Evolutionary conservation across 2,113 vertebrate species (phyloP).

Genomic region (Marcusenius ussheri): DNA sequence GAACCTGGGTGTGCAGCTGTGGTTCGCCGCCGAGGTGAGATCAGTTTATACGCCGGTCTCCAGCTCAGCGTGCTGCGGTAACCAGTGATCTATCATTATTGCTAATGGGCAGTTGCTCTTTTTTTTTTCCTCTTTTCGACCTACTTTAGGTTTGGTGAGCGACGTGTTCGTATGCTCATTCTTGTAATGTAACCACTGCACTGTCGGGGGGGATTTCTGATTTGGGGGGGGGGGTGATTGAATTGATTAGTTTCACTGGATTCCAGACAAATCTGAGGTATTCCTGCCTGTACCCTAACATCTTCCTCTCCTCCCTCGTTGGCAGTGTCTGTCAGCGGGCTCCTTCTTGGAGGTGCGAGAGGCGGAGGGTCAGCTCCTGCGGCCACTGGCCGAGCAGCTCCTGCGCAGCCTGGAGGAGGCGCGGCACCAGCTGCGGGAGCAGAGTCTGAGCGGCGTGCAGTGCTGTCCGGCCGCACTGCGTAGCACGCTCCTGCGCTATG

Average conservation of each 20-base stretch:
- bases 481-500: constrained; percentile 50
- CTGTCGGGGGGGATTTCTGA: neutral
- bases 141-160: neutral
- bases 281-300: neutral
- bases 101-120: neutral
- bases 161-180: neutral
- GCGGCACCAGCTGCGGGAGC: constrained; percentile 51
- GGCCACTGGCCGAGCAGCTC: constrained; percentile 54
- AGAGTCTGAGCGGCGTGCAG: constrained; percentile 53
- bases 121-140: no score
- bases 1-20: constrained; percentile 55
- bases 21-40: constrained; percentile 62
- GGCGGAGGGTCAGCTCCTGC: constrained; percentile 41
- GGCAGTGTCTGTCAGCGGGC: constrained; percentile 57
- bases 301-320: neutral
- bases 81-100: neutral
- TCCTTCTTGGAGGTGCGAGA: constrained; percentile 59
- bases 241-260: neutral
- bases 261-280: no score
- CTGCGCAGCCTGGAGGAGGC: constrained; percentile 55
- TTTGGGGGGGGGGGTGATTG: neutral
- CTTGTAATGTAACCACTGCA: neutral
- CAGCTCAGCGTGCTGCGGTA: neutral
- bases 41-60: neutral
- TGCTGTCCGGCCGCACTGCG: constrained; percentile 41